These are phyloP conservation scores for Gavia stellata DNA, from an alignment of 2,113 vertebrate genomes.

Conservation along the genomic window DNA sequence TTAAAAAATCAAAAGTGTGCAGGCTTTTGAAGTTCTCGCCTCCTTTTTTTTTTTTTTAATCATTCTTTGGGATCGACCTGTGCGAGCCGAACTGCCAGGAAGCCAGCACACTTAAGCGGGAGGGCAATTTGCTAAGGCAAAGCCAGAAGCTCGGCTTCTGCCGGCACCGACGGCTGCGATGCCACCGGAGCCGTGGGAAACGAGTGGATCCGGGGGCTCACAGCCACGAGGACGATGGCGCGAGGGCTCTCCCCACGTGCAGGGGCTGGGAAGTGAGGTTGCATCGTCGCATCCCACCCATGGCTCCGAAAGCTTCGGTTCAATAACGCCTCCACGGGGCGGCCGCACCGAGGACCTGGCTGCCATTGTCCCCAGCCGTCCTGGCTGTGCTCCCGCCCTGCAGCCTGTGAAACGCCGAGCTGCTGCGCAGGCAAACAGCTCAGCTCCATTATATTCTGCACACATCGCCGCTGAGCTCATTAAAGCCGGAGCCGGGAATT, in stretches of 20 bases:
- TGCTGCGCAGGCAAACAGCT: background rate
- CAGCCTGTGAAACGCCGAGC: background rate
- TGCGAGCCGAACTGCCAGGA: background rate
- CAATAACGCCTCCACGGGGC: rapidly evolving
- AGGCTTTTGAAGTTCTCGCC: background rate
- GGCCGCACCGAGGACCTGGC: rapidly evolving
- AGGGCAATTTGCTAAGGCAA: background rate
- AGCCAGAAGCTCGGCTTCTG: background rate
- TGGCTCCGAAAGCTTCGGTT: rapidly evolving
- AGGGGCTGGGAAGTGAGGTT: rapidly evolving
- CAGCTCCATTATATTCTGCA: rapidly evolving
- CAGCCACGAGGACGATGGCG: rapidly evolving
- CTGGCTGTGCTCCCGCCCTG: background rate
- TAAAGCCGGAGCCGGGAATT: background rate
- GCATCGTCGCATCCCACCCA: background rate
- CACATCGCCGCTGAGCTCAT: background rate
- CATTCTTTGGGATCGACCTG: background rate
- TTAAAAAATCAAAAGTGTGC: rapidly evolving
- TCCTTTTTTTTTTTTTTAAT: no score
- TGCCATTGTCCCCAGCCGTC: background rate
- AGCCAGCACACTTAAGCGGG: background rate
- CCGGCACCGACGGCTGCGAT: rapidly evolving
- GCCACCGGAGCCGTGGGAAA: background rate
- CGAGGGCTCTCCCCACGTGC: background rate
- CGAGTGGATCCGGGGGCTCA: background rate